Percentiles rank a stretch among this genome's conserved stretches.
These are phyloP conservation scores for Ferrisia virgata DNA, from an alignment of 2,888 invertebrate genomes.

Conservation along the genomic window DNA sequence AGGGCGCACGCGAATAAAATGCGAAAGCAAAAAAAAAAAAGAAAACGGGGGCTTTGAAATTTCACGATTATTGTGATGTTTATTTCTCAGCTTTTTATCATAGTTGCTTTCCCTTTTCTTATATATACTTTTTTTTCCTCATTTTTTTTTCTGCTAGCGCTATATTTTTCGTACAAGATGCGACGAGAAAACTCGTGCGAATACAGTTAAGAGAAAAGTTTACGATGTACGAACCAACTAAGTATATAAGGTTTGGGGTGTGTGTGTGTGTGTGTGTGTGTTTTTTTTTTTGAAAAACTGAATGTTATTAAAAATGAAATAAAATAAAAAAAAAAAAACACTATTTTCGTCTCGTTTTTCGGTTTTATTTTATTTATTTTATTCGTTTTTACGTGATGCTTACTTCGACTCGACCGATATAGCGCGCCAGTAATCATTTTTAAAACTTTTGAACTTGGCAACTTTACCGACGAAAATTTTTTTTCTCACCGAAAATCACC, in stretches of 20 bases:
- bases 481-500: too few species aligned
- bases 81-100: background rate
- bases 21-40: background rate
- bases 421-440: background rate
- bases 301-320: background rate
- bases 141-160: background rate
- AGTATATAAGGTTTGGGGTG: background rate
- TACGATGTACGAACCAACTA: background rate
- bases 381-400: too few species aligned
- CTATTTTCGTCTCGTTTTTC: background rate
- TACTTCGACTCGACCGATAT: background rate
- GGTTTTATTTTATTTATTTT: background rate
- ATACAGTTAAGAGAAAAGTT: background rate
- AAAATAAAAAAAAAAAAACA: background rate
- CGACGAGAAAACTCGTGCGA: background rate
- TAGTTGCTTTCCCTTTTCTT: background rate
- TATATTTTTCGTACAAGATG: background rate
- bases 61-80: conserved; percentile 17
- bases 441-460: background rate
- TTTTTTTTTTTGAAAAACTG: background rate
- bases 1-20: background rate
- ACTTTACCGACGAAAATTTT: too few species aligned
- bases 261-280: too few species aligned
- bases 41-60: background rate
- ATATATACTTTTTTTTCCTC: background rate